Evolutionary conservation across 2,888 invertebrate species (phyloP).

Genomic region (Abrostola triplasia): DNA sequence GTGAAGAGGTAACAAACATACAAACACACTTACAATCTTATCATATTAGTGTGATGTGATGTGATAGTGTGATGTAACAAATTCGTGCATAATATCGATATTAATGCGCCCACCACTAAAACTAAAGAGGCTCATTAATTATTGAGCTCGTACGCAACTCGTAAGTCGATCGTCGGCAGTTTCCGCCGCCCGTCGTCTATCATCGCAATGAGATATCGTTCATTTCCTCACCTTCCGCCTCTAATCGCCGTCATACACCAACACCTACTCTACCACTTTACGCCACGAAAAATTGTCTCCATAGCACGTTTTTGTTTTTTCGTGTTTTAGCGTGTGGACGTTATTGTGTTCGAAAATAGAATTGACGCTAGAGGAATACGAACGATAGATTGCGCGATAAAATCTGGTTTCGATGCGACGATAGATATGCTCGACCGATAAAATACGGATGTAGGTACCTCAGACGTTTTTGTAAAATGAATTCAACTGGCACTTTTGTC

Average conservation of each 20-base stretch:
- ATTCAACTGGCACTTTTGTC: no score
- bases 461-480: no score
- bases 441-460: no score
- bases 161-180: constrained; percentile 56
- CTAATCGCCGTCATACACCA: constrained; percentile 55
- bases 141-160: constrained; percentile 47
- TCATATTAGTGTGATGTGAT: no score
- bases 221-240: constrained; percentile 63
- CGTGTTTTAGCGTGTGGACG: no score
- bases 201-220: constrained; percentile 60
- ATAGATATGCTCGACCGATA: no score
- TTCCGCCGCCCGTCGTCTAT: constrained; percentile 56
- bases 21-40: no score
- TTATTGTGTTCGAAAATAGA: constrained; percentile 57
- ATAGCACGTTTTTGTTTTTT: constrained; percentile 41
- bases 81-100: no score
- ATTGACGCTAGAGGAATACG: constrained; percentile 45
- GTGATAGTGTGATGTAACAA: no score
- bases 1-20: no score
- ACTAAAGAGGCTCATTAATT: constrained; percentile 44
- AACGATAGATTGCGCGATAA: constrained; percentile 54
- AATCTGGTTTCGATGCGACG: constrained; percentile 17
- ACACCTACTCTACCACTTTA: constrained; percentile 46
- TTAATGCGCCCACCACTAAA: constrained; percentile 30
- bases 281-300: no score